Evolutionary conservation across 1,140 invertebrate species (phyloP).

Genomic region (Drosophila quadrilineata): DNA sequence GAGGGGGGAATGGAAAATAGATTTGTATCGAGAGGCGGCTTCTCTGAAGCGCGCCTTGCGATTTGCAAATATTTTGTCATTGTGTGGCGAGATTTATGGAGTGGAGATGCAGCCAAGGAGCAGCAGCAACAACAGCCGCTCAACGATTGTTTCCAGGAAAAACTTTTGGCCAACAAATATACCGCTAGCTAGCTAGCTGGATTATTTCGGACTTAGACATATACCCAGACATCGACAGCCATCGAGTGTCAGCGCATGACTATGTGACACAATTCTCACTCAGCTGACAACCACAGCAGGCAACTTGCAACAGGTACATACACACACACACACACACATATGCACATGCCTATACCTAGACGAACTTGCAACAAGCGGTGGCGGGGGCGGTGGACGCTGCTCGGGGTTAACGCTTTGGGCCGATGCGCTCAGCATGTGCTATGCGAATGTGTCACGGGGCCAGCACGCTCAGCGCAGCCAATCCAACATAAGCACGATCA

Average conservation of each 20-base stretch:
- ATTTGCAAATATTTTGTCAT: slow-evolving; percentile 81
- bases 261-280: slow-evolving; percentile 80
- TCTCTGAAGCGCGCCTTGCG: slow-evolving; percentile 78
- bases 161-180: slow-evolving; percentile 72
- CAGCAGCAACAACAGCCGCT: slow-evolving; percentile 28
- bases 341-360: too few relatives aligned
- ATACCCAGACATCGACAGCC: slow-evolving; percentile 12
- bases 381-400: slow-evolving; percentile 15
- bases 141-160: slow-evolving; percentile 75
- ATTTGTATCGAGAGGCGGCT: slow-evolving; percentile 80
- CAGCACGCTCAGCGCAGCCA: slow-evolving; percentile 68
- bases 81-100: slow-evolving; percentile 81
- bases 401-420: slow-evolving; percentile 19
- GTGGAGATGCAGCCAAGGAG: slow-evolving; percentile 46
- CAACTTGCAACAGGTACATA: slow-evolving; percentile 6
- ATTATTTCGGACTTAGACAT: slow-evolving; percentile 12
- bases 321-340: too few relatives aligned
- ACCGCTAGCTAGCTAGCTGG: slow-evolving; percentile 56
- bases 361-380: slow-evolving; percentile 21
- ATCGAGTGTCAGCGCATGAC: slow-evolving; percentile 73
- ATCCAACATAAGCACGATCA: slow-evolving; percentile 14
- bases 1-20: too few relatives aligned
- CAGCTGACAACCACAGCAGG: slow-evolving; percentile 63
- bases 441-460: slow-evolving; percentile 73
- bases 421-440: slow-evolving; percentile 67